These are phyloP conservation scores for Coregonus suidteri DNA, from an alignment of 2,797 vertebrate genomes.

Conservation along the genomic window DNA sequence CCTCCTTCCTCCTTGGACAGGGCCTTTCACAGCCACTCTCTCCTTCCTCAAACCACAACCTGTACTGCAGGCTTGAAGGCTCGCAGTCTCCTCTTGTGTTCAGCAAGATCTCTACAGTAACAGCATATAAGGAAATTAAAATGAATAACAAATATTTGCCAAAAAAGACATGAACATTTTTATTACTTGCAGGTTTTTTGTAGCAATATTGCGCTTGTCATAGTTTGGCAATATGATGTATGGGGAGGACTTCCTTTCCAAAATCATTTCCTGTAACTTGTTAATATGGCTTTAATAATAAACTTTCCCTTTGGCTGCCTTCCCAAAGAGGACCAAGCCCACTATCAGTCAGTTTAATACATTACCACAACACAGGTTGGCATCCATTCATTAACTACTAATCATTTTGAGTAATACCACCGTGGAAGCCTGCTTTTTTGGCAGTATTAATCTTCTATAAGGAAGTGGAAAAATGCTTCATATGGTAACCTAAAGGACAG, in stretches of 20 bases:
- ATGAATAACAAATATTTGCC: constrained; percentile 20
- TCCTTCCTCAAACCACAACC: constrained; percentile 14
- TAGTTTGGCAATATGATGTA: constrained; percentile 25
- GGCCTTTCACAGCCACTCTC: constrained; percentile 10
- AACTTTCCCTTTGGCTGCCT: constrained; percentile 57
- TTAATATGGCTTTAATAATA: constrained; percentile 61
- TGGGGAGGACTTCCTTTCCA: constrained; percentile 17
- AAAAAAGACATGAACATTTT: constrained; percentile 21
- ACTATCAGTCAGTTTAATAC: constrained; percentile 54
- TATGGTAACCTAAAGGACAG: constrained; percentile 48
- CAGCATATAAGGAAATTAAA: constrained; percentile 31
- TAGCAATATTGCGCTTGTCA: constrained; percentile 5
- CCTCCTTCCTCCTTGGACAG: constrained; percentile 22
- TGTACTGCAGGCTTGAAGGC: not conserved
- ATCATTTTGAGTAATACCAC: constrained; percentile 57
- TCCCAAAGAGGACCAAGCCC: constrained; percentile 48
- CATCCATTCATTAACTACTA: constrained; percentile 61
- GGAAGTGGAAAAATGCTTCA: constrained; percentile 36
- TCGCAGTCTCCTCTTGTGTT: constrained; percentile 6
- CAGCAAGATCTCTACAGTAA: constrained; percentile 34
- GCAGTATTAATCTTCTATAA: constrained; percentile 52
- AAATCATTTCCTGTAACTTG: constrained; percentile 55
- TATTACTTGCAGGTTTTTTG: not conserved
- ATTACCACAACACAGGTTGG: constrained; percentile 51
- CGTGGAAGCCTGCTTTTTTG: constrained; percentile 48